Percentiles rank a stretch among this genome's conserved stretches.
phyloP scores from a whole-genome alignment of 2,113 vertebrate genomes.

The Megaceryle torquata region DNA sequence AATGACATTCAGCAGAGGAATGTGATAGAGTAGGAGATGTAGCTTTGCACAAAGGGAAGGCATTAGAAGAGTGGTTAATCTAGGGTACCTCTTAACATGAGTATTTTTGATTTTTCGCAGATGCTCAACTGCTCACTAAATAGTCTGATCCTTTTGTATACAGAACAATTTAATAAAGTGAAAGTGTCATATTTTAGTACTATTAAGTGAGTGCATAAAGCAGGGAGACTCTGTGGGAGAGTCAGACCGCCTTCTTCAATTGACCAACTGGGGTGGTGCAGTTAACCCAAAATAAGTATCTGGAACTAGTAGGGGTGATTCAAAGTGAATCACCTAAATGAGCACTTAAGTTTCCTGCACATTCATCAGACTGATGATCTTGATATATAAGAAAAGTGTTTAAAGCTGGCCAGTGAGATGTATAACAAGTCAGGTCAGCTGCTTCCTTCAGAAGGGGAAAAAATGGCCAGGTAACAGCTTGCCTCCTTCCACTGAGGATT shows the following conservation, averaged over 20 bases:
- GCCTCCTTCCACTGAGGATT: not conserved
- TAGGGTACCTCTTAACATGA: not conserved
- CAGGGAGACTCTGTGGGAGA: not conserved
- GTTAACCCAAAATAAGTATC: not conserved
- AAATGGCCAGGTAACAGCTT: not conserved
- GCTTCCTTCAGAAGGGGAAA: not conserved
- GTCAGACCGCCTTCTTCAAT: not conserved
- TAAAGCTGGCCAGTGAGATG: not conserved
- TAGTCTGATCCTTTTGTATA: not conserved
- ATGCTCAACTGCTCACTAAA: not conserved
- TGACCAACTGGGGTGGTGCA: not conserved
- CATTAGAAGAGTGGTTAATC: not conserved
- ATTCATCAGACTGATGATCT: not conserved
- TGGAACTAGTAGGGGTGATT: not conserved
- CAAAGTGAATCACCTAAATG: not conserved
- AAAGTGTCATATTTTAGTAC: not conserved
- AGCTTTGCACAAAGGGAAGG: not conserved
- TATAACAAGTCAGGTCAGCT: not conserved
- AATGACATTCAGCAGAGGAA: not conserved
- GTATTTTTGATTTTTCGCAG: not conserved
- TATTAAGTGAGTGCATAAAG: not conserved
- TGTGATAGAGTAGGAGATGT: not conserved
- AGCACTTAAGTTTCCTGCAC: not conserved
- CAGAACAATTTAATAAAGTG: not conserved
- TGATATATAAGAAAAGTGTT: not conserved